Evolutionary conservation across 2,113 vertebrate genomes (phyloP).

Genomic region (Prunella himalayana): DNA sequence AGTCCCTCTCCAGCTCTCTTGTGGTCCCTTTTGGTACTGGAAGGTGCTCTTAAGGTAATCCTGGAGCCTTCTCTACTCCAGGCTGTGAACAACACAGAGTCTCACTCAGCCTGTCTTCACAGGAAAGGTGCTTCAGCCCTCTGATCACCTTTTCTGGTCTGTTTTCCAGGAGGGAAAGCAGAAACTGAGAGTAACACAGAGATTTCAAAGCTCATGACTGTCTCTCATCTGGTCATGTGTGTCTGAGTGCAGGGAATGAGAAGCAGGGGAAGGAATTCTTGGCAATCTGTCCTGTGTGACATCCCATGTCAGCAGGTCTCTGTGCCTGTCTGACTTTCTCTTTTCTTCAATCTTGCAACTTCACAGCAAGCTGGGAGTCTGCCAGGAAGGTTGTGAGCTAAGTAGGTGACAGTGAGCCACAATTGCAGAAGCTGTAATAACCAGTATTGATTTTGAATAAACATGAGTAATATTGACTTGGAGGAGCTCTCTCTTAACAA

Average conservation of each 20-base stretch:
- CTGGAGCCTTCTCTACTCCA: background rate
- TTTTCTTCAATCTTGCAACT: background rate
- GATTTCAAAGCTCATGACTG: background rate
- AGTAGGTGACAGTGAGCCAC: conserved; percentile 4
- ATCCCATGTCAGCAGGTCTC: background rate
- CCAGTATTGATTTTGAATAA: conserved; percentile 46
- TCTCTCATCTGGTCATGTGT: background rate
- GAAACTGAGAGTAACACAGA: background rate
- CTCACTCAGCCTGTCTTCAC: background rate
- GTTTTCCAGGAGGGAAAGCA: background rate
- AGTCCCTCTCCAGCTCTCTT: background rate
- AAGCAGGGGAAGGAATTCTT: background rate
- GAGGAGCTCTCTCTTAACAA: background rate
- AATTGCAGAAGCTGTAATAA: conserved; percentile 48
- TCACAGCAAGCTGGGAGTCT: conserved; percentile 4
- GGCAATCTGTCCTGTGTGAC: background rate
- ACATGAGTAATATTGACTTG: conserved; percentile 21
- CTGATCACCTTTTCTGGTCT: background rate
- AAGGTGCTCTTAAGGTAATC: background rate
- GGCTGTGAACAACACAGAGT: background rate
- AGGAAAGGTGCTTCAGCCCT: background rate
- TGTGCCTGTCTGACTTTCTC: background rate
- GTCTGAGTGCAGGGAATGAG: background rate
- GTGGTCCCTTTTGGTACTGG: background rate
- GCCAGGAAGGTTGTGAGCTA: background rate